Percentiles rank a stretch among this genome's conserved stretches.
Conservation (phyloP, 2,888 invertebrate species). For the Linnaemya vulpina region DNA sequence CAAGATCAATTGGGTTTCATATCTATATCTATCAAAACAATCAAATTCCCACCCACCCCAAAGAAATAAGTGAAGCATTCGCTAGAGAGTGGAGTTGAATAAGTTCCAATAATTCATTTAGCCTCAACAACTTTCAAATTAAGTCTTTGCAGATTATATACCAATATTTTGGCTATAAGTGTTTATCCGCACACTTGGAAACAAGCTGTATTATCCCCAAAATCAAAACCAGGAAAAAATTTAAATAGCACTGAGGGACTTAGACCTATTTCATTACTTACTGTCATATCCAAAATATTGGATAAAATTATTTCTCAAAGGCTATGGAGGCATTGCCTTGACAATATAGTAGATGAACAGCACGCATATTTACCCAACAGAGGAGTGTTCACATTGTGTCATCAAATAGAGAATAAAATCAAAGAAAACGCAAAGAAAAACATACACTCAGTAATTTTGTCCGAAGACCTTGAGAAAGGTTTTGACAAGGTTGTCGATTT, state of each 20-base stretch:
- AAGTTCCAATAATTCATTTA: conserved; percentile 9
- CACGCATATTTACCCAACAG: conserved; percentile 34
- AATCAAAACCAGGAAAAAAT: conserved; percentile 38
- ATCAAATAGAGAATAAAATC: conserved; percentile 16
- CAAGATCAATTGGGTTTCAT: conserved; percentile 3
- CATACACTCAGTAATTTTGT: conserved; percentile 23
- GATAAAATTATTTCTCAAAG: conserved; percentile 41
- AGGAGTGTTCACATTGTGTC: conserved; percentile 25
- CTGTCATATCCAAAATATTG: conserved; percentile 37
- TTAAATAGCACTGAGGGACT: not conserved
- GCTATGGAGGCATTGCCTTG: not conserved
- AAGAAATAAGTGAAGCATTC: no score
- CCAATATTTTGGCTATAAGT: conserved; percentile 13
- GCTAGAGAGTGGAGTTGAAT: conserved; percentile 20
- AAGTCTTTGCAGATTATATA: conserved; percentile 29
- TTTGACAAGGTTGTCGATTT: conserved; percentile 33
- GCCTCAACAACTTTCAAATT: conserved; percentile 9
- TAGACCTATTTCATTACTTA: conserved; percentile 25
- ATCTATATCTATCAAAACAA: not conserved
- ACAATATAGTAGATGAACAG: conserved; percentile 12
- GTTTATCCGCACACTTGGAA: conserved; percentile 50
- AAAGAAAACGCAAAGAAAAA: conserved; percentile 13
- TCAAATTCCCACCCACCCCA: conserved; percentile 9
- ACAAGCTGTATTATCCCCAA: conserved; percentile 20
- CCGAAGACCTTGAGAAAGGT: conserved; percentile 49